A percentile compares a stretch with the other conserved stretches of the same genome.
phyloP scores from a whole-genome alignment of 2,797 vertebrate species.

The Cossypha polioptera region DNA sequence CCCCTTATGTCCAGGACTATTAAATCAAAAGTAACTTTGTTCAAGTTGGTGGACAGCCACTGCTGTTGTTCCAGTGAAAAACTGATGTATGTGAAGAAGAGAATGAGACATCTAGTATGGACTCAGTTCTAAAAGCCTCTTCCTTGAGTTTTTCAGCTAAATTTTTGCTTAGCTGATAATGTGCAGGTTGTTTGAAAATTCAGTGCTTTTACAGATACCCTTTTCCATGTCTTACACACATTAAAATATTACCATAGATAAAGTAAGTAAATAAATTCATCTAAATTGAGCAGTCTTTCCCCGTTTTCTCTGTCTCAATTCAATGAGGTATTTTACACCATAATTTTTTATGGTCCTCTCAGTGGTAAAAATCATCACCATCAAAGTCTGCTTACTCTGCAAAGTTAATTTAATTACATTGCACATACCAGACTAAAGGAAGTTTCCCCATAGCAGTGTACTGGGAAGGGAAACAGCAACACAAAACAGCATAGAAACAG shows the following conservation, averaged over 20 bases:
- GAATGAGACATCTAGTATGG: rapidly evolving
- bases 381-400: background rate
- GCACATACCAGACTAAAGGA: background rate
- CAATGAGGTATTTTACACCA: background rate
- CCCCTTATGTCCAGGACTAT: background rate
- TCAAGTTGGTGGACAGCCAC: background rate
- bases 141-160: background rate
- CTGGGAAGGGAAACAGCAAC: background rate
- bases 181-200: background rate
- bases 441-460: background rate
- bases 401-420: background rate
- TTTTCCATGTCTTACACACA: background rate
- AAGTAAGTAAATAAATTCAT: background rate
- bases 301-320: background rate
- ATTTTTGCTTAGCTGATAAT: background rate
- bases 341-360: background rate
- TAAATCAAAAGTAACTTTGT: constrained; percentile 2
- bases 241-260: background rate
- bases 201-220: background rate
- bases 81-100: background rate
- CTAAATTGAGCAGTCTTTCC: background rate
- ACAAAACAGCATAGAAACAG: background rate
- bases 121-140: background rate
- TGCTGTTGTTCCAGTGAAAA: background rate
- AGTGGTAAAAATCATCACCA: background rate